These are phyloP conservation scores for Melieria picta DNA, from an alignment of 2,888 invertebrate species.

Conservation along the genomic window DNA sequence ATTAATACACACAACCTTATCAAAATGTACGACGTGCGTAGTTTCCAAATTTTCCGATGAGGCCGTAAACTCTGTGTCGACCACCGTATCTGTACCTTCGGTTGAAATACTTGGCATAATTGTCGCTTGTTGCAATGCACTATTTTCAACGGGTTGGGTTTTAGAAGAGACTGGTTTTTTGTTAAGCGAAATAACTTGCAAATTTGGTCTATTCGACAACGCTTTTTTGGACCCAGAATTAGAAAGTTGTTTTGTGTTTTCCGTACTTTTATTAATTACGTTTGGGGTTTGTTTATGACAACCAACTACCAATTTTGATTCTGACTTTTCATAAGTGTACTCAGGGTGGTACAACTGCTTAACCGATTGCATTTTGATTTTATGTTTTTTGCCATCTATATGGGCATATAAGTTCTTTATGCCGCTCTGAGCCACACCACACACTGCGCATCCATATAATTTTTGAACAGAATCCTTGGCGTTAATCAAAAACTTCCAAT, in stretches of 20 bases:
- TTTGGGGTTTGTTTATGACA: constrained; percentile 4
- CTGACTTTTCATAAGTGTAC: constrained; percentile 43
- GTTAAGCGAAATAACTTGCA: no score
- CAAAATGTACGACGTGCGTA: no score
- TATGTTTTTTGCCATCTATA: constrained; percentile 57
- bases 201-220: no score
- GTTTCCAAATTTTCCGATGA: no score
- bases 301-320: neutral
- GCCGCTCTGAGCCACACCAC: constrained; percentile 50
- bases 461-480: constrained; percentile 33
- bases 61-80: no score
- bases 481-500: constrained; percentile 48
- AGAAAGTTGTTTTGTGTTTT: neutral
- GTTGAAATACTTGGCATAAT: no score
- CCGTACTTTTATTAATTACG: constrained; percentile 1
- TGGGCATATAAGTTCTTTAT: constrained; percentile 54
- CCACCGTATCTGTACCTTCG: neutral
- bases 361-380: constrained; percentile 45
- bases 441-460: constrained; percentile 50
- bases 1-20: no score
- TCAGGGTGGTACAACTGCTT: constrained; percentile 47
- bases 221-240: no score
- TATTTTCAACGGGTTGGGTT: no score
- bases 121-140: no score
- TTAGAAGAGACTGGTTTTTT: no score